Evolutionary conservation across 1,140 invertebrate species (phyloP).

Genomic region (Episyrphus balteatus): DNA sequence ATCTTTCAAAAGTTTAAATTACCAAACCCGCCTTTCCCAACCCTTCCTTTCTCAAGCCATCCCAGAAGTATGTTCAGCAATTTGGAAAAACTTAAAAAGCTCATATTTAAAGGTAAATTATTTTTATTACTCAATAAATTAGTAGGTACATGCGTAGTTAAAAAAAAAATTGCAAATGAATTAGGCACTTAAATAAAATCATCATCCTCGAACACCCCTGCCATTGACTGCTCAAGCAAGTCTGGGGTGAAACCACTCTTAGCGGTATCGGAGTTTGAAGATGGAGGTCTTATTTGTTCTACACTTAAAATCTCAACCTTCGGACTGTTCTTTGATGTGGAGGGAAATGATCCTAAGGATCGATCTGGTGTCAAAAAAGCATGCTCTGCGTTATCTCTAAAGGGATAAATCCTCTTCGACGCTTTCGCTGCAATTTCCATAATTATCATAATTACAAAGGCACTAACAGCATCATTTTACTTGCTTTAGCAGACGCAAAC

Average conservation of each 20-base stretch:
- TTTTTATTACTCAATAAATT: neutral
- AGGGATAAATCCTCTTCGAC: too few species aligned
- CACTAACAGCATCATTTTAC: constrained; percentile 40
- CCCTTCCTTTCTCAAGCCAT: neutral
- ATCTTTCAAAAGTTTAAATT: neutral
- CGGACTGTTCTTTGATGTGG: too few species aligned
- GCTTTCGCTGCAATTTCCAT: too few species aligned
- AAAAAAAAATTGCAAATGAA: neutral
- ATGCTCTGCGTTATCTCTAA: too few species aligned
- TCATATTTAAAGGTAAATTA: constrained; percentile 1
- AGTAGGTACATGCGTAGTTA: too few species aligned
- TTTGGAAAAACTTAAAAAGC: neutral
- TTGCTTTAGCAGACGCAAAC: constrained; percentile 40
- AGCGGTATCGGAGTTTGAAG: too few species aligned
- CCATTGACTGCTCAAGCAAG: neutral
- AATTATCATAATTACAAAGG: constrained; percentile 45
- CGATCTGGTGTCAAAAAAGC: too few species aligned
- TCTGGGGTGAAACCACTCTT: too few species aligned
- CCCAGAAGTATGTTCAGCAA: neutral
- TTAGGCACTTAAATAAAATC: neutral
- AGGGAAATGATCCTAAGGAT: too few species aligned
- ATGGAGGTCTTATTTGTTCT: too few species aligned
- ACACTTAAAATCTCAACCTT: too few species aligned
- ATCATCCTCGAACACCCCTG: too few species aligned
- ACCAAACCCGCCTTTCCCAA: neutral